Evolutionary conservation across 2,797 vertebrate genomes (phyloP).

Genomic region (Chanos chanos): DNA sequence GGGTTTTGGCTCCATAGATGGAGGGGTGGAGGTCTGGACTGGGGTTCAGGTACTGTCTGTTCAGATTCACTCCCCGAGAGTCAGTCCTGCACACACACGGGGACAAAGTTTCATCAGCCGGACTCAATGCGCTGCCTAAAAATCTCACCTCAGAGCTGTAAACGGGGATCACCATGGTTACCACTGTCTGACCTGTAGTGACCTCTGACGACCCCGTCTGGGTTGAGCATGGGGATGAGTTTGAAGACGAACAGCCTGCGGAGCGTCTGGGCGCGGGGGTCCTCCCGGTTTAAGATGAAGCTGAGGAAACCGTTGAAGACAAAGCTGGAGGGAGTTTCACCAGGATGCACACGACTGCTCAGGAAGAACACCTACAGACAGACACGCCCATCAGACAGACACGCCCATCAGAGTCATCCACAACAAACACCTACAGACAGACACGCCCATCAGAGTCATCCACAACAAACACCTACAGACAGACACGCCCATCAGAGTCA

Average conservation of each 20-base stretch:
- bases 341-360: slow-evolving; percentile 94
- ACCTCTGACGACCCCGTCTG: slow-evolving; percentile 88
- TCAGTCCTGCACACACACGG: slow-evolving; percentile 80
- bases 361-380: slow-evolving; percentile 87
- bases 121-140: no score
- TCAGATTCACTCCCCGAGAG: slow-evolving; percentile 91
- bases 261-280: slow-evolving; percentile 87
- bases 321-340: slow-evolving; percentile 94
- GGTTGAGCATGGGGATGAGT: slow-evolving; percentile 97
- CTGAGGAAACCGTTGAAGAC: slow-evolving; percentile 96
- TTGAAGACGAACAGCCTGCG: slow-evolving; percentile 93
- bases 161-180: no score
- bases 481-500: no score
- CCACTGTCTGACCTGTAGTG: slow-evolving; percentile 86
- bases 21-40: slow-evolving; percentile 88
- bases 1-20: slow-evolving; percentile 87
- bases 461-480: no score
- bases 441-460: no score
- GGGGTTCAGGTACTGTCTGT: slow-evolving; percentile 91
- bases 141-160: no score
- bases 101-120: no score
- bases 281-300: slow-evolving; percentile 89
- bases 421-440: no score
- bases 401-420: background rate
- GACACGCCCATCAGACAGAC: background rate